phyloP scores from a whole-genome alignment of 2,888 invertebrate species.

The Drosophila maculinotata region DNA sequence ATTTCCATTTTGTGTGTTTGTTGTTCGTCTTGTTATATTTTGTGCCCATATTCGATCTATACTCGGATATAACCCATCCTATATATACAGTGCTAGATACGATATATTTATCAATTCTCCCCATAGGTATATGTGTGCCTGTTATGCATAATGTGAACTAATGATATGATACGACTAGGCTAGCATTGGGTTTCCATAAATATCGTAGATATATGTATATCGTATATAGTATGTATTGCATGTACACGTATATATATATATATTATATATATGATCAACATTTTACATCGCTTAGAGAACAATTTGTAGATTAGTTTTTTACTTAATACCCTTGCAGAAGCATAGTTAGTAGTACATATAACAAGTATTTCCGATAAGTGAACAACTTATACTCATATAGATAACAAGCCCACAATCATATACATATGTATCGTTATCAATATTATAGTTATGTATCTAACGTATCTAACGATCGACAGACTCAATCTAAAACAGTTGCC shows the following conservation, averaged over 20 bases:
- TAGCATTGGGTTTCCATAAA: constrained; percentile 38
- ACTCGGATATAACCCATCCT: background rate
- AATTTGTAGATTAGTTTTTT: constrained; percentile 6
- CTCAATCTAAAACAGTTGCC: constrained; percentile 14
- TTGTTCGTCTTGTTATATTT: constrained; percentile 28
- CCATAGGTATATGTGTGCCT: constrained; percentile 3
- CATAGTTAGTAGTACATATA: constrained; percentile 10
- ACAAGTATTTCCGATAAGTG: constrained; percentile 13
- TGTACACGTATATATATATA: constrained; percentile 7
- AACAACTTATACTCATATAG: constrained; percentile 15
- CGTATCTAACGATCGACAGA: constrained; percentile 37
- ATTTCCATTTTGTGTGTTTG: constrained; percentile 60
- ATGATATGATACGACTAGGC: constrained; percentile 68
- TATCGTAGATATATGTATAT: constrained; percentile 30
- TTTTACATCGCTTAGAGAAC: background rate
- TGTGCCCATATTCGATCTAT: constrained; percentile 43
- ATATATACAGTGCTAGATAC: constrained; percentile 12
- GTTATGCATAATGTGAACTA: constrained; percentile 41
- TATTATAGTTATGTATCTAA: constrained; percentile 10
- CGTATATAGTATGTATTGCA: no score
- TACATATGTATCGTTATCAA: constrained; percentile 1
- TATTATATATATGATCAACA: constrained; percentile 17
- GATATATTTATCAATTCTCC: constrained; percentile 2
- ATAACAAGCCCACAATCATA: constrained; percentile 20
- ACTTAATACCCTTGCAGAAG: constrained; percentile 42